phyloP scores from a whole-genome alignment of 2,113 vertebrate species.

The Actenoides hombroni region DNA sequence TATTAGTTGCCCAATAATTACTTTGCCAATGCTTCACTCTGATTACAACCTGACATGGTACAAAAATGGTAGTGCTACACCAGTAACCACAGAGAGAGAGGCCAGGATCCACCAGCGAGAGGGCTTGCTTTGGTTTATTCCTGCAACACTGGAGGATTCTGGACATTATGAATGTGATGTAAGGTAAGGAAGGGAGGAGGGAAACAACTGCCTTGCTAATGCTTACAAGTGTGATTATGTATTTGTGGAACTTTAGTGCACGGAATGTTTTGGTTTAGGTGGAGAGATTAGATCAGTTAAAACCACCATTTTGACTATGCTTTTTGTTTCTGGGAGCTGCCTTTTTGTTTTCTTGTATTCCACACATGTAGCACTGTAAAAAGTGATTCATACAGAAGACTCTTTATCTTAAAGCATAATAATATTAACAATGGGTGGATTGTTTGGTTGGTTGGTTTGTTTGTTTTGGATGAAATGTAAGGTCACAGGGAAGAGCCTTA shows the following conservation, averaged over 20 bases:
- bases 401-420: neutral
- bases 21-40: neutral
- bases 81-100: slow-evolving; percentile 33
- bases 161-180: slow-evolving; percentile 79
- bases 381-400: neutral
- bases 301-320: neutral
- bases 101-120: slow-evolving; percentile 70
- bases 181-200: slow-evolving; percentile 76
- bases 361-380: neutral
- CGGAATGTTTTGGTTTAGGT: neutral
- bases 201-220: neutral
- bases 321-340: neutral
- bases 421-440: neutral
- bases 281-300: neutral
- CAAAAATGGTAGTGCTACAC: slow-evolving; percentile 49
- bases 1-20: slow-evolving; percentile 35
- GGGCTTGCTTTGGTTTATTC: slow-evolving; percentile 83
- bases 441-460: neutral
- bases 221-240: neutral
- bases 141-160: slow-evolving; percentile 68
- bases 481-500: neutral
- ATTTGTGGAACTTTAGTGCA: neutral
- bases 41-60: slow-evolving; percentile 81
- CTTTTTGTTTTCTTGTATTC: neutral
- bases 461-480: neutral